Evolutionary conservation across 2,888 invertebrate species (phyloP).

Genomic region (Leptinotarsa peninsularis): DNA sequence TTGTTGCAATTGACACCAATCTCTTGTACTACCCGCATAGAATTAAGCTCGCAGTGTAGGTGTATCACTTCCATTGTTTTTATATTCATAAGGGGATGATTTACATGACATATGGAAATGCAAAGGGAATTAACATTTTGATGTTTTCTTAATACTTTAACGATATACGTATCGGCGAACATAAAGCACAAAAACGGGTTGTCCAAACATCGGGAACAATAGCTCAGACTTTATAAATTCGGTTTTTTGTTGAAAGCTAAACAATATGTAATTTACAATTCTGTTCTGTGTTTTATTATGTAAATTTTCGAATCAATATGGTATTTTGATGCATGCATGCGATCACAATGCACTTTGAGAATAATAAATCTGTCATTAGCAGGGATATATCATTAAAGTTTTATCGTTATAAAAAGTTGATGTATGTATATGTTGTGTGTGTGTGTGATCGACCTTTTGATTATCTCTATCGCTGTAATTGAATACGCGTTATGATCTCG

Average conservation of each 20-base stretch:
- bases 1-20: too few relatives aligned
- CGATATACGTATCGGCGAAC: constrained; percentile 12
- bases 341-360: constrained; percentile 28
- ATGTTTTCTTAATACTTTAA: constrained; percentile 24
- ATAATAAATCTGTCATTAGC: constrained; percentile 30
- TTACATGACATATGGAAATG: constrained; percentile 20
- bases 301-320: constrained; percentile 50
- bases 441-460: constrained; percentile 21
- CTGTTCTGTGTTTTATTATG: constrained; percentile 59
- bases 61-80: constrained; percentile 25
- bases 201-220: constrained; percentile 26
- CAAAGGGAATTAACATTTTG: constrained; percentile 23
- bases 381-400: constrained; percentile 24
- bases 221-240: constrained; percentile 41
- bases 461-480: constrained; percentile 14
- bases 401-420: constrained; percentile 18
- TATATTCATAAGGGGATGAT: constrained; percentile 25
- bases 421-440: constrained; percentile 17
- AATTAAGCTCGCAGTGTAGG: constrained; percentile 14
- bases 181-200: constrained; percentile 23
- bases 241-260: constrained; percentile 49
- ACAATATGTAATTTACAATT: constrained; percentile 62
- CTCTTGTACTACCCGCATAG: background rate
- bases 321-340: constrained; percentile 25
- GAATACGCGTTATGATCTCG: constrained; percentile 1